phyloP scores from a whole-genome alignment of 2,888 invertebrate species.

The Papilio elwesi region DNA sequence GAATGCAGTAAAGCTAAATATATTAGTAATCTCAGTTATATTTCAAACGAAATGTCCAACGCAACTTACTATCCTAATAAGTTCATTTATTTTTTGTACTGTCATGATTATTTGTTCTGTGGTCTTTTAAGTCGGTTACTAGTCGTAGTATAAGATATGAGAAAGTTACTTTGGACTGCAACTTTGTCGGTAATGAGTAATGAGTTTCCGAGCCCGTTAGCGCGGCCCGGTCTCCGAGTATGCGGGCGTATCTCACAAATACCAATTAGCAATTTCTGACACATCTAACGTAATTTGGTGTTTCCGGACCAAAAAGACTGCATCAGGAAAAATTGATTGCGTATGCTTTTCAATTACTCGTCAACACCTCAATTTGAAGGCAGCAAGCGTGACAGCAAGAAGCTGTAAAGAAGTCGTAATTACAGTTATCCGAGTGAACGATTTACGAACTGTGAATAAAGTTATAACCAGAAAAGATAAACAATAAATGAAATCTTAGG shows the following conservation, averaged over 20 bases:
- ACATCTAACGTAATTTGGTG: constrained; percentile 68
- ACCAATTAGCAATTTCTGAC: constrained; percentile 73
- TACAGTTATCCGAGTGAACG: constrained; percentile 10
- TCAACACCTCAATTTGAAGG: constrained; percentile 11
- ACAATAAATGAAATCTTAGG: not conserved
- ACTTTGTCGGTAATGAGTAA: constrained; percentile 72
- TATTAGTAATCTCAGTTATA: too few relatives aligned
- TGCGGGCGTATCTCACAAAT: constrained; percentile 58
- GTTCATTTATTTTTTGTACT: not conserved
- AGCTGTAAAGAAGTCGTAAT: constrained; percentile 18
- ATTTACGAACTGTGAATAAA: constrained; percentile 23
- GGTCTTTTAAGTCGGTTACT: constrained; percentile 12
- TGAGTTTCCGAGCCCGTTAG: constrained; percentile 63
- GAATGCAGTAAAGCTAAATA: too few relatives aligned
- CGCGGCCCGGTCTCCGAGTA: constrained; percentile 62
- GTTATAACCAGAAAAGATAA: constrained; percentile 12
- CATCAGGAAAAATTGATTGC: constrained; percentile 21
- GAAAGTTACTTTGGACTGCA: constrained; percentile 61
- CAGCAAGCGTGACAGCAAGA: constrained; percentile 16
- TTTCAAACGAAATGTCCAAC: too few relatives aligned
- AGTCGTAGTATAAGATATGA: constrained; percentile 44
- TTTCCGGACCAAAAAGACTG: constrained; percentile 47
- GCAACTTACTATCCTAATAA: not conserved
- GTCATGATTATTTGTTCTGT: not conserved
- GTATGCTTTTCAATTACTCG: constrained; percentile 14